Base-by-base conservation (phyloP, 2,888 invertebrate genomes). In the Halictus quadricinctus region DNA sequence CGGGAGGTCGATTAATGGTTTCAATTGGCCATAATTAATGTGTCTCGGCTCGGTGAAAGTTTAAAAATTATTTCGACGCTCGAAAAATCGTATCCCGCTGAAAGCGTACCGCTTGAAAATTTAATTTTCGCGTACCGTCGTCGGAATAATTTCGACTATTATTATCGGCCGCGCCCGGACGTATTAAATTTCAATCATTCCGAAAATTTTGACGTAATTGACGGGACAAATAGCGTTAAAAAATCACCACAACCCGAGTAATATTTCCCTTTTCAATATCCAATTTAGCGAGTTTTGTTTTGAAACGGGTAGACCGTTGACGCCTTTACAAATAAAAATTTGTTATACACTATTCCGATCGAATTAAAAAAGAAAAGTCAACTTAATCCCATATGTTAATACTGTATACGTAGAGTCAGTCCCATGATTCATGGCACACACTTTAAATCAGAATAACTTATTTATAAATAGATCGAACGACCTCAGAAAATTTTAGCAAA, bases 361-460 rank as follows among this genome's bases (percentile, higher is more conserved):
- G 60, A 60, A 60, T 60, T 18, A 7, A 21, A 66, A 60, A 25
- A 15, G 13, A 25, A 10, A n/a, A 18, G 0, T 36, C 10, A 66
- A 66, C 18, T 18, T 18, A 36, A 66, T 66, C 25, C 25, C 6
- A 6, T 93, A 92, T 84, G 81, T 80, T 76, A 81, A 73, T 73
- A 58, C 36, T 36, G 36, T 36, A 36, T 36, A 36, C 36, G 36
- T 36, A 36, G 29, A 29, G 7, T 50, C 18, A 48, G 15, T 18
- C 15, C 1, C 48, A 48, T 18, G 15, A 48, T 18, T 48, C 43
- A 10, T 43, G 8, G 8, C 43, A 10, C 43, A 43, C 10, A 1
- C 43, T 8, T 43, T 8, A 43, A 43, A 43, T 43, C 43, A 10
- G 43, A 43, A 43, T 43, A 43, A 43, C 8, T 43, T 48, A 18